These are phyloP conservation scores for Pterostichus madidus DNA, from an alignment of 2,888 invertebrate genomes.

Conservation along the genomic window DNA sequence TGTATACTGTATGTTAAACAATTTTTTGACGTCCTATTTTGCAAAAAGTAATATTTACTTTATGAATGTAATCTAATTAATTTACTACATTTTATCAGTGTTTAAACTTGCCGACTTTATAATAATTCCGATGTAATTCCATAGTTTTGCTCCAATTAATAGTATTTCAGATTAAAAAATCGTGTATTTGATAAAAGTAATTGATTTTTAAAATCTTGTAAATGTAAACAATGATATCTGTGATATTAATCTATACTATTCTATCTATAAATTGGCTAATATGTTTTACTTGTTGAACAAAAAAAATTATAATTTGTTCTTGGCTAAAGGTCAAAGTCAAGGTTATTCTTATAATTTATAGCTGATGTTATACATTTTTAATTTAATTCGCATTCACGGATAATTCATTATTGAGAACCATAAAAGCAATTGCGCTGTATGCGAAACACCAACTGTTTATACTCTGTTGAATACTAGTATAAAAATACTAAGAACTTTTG, in stretches of 20 bases:
- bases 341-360: slow-evolving; percentile 28
- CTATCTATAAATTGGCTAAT: background rate
- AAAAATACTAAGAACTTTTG: background rate
- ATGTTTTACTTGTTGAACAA: slow-evolving; percentile 2
- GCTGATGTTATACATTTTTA: slow-evolving; percentile 9
- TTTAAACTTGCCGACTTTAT: background rate
- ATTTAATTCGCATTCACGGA: slow-evolving; percentile 16
- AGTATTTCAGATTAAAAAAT: slow-evolving; percentile 9
- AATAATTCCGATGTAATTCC: slow-evolving; percentile 16
- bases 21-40: slow-evolving; percentile 7
- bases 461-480: too few relatives aligned
- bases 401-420: background rate
- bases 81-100: slow-evolving; percentile 12
- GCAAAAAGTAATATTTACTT: background rate
- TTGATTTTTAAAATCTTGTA: background rate
- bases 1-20: background rate
- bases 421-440: background rate
- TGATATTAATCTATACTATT: too few relatives aligned
- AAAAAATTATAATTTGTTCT: slow-evolving; percentile 12
- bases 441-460: too few relatives aligned
- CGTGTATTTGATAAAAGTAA: background rate
- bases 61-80: slow-evolving; percentile 26
- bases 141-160: background rate
- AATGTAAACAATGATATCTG: slow-evolving; percentile 7
- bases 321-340: slow-evolving; percentile 55